These are phyloP conservation scores for Hemibagrus guttatus DNA, from an alignment of 2,797 vertebrate genomes.

Conservation along the genomic window DNA sequence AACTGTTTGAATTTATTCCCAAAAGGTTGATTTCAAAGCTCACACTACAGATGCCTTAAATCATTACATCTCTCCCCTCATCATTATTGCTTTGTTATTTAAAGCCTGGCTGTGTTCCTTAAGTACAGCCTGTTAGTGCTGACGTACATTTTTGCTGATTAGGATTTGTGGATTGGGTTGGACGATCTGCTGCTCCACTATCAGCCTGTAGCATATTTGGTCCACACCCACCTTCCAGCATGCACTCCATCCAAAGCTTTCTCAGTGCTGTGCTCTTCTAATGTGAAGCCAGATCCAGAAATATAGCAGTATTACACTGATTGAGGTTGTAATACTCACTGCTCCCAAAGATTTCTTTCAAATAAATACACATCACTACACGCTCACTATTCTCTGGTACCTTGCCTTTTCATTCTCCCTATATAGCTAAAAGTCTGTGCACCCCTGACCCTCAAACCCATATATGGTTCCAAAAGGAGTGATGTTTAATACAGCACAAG, in stretches of 20 bases:
- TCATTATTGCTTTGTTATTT: constrained; percentile 3
- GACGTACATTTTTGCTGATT: constrained; percentile 25
- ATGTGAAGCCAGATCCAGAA: not conserved
- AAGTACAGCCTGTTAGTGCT: constrained; percentile 12
- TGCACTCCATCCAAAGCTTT: not conserved
- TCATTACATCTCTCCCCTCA: not conserved
- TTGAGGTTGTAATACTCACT: not conserved
- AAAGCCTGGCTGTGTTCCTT: not conserved
- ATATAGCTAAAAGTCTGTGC: not conserved
- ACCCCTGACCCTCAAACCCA: not conserved
- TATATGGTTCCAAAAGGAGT: not conserved
- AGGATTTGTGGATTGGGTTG: not conserved
- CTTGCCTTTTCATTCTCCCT: not conserved
- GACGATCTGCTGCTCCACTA: not conserved
- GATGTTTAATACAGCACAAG: not conserved
- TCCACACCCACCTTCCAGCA: not conserved
- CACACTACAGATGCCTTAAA: not conserved
- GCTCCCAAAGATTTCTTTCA: not conserved
- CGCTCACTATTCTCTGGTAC: not conserved
- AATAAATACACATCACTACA: not conserved
- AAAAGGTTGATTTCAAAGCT: not conserved
- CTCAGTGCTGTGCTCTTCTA: not conserved
- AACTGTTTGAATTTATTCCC: not conserved
- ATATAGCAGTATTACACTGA: not conserved
- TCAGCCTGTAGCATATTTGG: constrained; percentile 16